phyloP scores from a whole-genome alignment of 2,888 invertebrate genomes.

The Lasioglossum pauxillum region DNA sequence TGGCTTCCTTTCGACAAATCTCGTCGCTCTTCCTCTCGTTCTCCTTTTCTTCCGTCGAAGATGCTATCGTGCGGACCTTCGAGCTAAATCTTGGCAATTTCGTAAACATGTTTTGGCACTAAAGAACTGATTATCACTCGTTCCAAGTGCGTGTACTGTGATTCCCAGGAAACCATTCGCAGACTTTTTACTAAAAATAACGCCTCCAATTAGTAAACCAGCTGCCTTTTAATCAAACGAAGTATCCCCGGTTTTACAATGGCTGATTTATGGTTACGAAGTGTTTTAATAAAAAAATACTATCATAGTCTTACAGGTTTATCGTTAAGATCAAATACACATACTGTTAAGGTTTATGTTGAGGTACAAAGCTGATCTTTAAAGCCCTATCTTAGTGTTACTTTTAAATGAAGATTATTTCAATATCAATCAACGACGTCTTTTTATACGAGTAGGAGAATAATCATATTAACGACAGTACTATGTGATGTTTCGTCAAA shows the following conservation, averaged over 20 bases:
- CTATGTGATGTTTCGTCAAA: too few species aligned
- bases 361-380: too few species aligned
- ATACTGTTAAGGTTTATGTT: too few species aligned
- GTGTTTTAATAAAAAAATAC: too few species aligned
- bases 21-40: constrained; percentile 26
- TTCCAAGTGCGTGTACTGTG: neutral
- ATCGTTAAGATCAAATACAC: too few species aligned
- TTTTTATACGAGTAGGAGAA: neutral
- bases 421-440: neutral
- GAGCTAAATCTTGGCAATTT: neutral
- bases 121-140: neutral
- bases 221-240: neutral
- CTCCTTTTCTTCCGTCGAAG: constrained; percentile 15
- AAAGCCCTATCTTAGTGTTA: neutral
- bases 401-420: neutral
- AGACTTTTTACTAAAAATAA: neutral
- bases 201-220: neutral
- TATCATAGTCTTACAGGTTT: too few species aligned
- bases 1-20: constrained; percentile 66
- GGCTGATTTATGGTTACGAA: neutral
- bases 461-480: neutral
- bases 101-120: neutral
- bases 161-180: neutral
- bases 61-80: constrained; percentile 19
- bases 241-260: neutral